Evolutionary conservation across 2,113 vertebrate species (phyloP).

Genomic region (Glaucomys volans): DNA sequence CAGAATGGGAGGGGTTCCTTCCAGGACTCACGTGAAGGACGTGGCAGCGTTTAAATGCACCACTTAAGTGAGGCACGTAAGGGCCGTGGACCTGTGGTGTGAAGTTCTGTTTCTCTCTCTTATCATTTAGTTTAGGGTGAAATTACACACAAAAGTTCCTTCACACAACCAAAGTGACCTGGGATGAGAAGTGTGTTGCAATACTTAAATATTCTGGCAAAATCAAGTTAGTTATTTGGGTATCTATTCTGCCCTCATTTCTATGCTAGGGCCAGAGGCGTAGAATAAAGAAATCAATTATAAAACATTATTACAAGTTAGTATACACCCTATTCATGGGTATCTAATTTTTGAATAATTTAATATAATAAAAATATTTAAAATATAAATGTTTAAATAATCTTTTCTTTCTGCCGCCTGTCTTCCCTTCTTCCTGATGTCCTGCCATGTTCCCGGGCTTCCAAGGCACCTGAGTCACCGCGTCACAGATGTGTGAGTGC

Average conservation of each 20-base stretch:
- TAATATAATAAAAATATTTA: neutral
- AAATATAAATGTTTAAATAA: neutral
- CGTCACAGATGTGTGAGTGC: rapidly evolving
- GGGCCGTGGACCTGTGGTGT: neutral
- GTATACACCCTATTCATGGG: neutral
- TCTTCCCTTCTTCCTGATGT: too few species aligned
- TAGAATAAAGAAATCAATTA: neutral
- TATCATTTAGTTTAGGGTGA: neutral
- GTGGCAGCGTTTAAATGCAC: neutral
- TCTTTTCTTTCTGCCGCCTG: neutral
- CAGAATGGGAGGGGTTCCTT: neutral
- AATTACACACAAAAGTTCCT: neutral
- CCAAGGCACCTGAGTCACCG: rapidly evolving
- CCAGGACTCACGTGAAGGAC: neutral
- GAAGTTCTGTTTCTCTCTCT: too few species aligned
- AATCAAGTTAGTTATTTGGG: neutral
- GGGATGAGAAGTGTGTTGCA: too few species aligned
- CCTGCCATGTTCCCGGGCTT: neutral
- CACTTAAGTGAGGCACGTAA: neutral
- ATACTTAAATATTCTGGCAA: neutral
- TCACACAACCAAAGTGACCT: neutral
- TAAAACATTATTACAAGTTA: neutral
- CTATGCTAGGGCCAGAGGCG: neutral
- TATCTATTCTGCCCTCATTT: neutral
- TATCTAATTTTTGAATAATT: neutral